phyloP scores from a whole-genome alignment of 2,797 vertebrate species.

The Premnoplex brunnescens region DNA sequence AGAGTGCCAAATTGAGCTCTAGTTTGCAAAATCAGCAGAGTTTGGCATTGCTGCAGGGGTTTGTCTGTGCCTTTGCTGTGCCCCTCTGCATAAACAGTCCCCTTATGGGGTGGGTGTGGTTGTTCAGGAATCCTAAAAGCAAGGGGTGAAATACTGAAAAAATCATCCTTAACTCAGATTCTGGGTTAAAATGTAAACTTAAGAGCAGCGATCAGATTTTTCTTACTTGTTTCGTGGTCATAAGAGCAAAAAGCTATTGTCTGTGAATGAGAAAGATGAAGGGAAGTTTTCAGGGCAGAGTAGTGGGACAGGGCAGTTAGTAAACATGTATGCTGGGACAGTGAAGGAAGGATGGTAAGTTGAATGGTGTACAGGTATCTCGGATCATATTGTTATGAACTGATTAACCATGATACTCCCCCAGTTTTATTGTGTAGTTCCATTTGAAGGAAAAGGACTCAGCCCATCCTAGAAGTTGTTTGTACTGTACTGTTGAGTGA shows the following conservation, averaged over 20 bases:
- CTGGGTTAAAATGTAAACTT: neutral
- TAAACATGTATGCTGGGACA: neutral
- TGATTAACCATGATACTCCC: neutral
- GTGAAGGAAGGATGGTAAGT: neutral
- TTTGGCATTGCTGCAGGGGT: neutral
- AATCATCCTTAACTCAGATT: neutral
- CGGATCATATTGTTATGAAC: neutral
- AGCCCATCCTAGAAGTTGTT: neutral
- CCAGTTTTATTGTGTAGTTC: neutral
- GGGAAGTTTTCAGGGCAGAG: neutral
- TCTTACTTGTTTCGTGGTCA: neutral
- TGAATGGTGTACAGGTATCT: neutral
- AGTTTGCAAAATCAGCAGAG: neutral
- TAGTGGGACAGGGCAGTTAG: neutral
- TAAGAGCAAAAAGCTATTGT: neutral
- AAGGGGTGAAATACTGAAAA: neutral
- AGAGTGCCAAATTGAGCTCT: neutral
- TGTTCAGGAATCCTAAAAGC: slow-evolving; percentile 6
- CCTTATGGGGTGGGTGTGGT: neutral
- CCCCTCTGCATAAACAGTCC: neutral
- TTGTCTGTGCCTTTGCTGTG: neutral
- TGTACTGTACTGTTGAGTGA: accelerated
- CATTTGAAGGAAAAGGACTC: neutral
- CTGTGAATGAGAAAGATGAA: neutral
- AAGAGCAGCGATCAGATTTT: neutral